These are phyloP conservation scores for Gnathonemus echidnorhynchus DNA, from an alignment of 2,113 vertebrate species.

Conservation along the genomic window DNA sequence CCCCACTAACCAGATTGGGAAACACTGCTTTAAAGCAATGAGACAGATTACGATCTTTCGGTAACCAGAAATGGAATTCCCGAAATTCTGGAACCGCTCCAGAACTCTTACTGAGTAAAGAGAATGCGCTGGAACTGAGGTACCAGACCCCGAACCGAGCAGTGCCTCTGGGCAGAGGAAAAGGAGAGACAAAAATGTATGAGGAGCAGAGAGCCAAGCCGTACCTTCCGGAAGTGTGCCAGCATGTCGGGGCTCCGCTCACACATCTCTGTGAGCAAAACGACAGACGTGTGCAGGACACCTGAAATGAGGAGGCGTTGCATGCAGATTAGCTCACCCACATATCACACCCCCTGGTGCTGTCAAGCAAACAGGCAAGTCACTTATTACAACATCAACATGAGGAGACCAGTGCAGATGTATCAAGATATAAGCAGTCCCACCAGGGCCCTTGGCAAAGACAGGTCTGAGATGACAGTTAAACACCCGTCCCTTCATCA, in stretches of 20 bases:
- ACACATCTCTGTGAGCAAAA: conserved; percentile 98
- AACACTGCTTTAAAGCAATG: background rate
- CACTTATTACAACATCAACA: background rate
- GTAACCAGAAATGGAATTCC: background rate
- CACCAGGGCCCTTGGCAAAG: background rate
- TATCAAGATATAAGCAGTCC: background rate
- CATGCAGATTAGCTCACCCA: background rate
- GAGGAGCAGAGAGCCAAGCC: background rate
- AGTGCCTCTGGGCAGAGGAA: background rate
- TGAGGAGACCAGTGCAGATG: background rate
- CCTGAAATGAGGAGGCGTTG: conserved; percentile 53
- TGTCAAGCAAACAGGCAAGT: background rate
- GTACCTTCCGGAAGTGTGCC: conserved; percentile 96
- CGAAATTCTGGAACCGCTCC: background rate
- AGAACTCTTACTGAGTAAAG: background rate
- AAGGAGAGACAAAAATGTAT: background rate
- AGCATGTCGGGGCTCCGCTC: conserved; percentile 98
- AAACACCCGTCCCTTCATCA: background rate
- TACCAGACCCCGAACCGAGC: background rate
- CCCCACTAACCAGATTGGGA: background rate
- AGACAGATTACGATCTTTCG: background rate
- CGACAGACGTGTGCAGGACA: conserved; percentile 97
- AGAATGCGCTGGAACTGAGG: background rate
- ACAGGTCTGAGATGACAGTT: background rate
- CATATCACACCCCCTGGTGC: background rate